Evolutionary conservation across 2,888 invertebrate species (phyloP).

Genomic region (Trissolcus brochymenae): DNA sequence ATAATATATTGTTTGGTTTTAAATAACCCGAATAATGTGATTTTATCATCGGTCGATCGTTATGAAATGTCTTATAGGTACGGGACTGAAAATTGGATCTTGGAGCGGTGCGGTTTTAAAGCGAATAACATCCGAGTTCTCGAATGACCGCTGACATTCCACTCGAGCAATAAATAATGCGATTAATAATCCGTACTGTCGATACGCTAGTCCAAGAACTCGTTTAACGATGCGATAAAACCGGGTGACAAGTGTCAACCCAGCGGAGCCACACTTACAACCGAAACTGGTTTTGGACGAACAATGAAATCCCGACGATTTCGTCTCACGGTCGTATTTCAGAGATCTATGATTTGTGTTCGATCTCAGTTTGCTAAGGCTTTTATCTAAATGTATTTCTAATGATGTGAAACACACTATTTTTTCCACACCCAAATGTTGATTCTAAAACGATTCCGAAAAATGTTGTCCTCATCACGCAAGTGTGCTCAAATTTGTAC

Average conservation of each 20-base stretch:
- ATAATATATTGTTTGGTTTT: conserved; percentile 35
- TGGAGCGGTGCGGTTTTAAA: conserved; percentile 29
- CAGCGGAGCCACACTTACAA: conserved; percentile 53
- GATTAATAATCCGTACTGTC: conserved; percentile 69
- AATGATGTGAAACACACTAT: conserved; percentile 46
- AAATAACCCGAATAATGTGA: conserved; percentile 40
- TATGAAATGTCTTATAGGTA: conserved; percentile 30
- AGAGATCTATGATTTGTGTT: conserved; percentile 46
- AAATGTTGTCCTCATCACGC: conserved; percentile 6
- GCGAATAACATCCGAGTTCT: conserved; percentile 29
- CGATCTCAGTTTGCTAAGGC: conserved; percentile 48
- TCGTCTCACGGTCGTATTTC: conserved; percentile 58
- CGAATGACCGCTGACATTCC: conserved; percentile 57
- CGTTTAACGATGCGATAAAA: conserved; percentile 74
- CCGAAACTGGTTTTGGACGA: conserved; percentile 54
- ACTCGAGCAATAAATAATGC: conserved; percentile 67
- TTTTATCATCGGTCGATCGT: conserved; percentile 12
- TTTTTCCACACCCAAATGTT: conserved; percentile 10
- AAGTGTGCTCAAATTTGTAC: conserved; percentile 28
- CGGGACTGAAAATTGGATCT: conserved; percentile 40
- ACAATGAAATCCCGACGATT: conserved; percentile 53
- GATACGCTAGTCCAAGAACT: conserved; percentile 60
- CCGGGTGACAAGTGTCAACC: conserved; percentile 72
- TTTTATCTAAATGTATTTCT: conserved; percentile 56
- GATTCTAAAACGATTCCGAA: conserved; percentile 21